phyloP scores from a whole-genome alignment of 1,140 invertebrate genomes.

The Littorina saxatilis region DNA sequence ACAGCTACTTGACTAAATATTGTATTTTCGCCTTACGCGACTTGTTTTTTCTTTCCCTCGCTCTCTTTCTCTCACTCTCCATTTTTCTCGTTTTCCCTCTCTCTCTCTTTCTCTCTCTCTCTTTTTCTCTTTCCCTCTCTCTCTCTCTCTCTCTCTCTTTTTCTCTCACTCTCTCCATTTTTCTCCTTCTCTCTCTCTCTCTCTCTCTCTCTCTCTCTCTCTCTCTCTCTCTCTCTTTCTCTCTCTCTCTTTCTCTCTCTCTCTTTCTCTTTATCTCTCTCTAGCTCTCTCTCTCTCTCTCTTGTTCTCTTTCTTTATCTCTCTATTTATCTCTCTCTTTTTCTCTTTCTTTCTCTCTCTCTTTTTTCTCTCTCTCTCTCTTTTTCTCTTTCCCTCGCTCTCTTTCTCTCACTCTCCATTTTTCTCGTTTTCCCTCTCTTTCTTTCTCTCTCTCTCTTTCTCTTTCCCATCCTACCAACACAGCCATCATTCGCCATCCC shows the following conservation, averaged over 20 bases:
- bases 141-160: neutral
- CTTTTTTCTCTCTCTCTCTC: neutral
- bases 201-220: neutral
- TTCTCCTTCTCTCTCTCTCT: neutral
- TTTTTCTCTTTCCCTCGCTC: neutral
- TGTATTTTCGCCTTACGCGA: neutral
- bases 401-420: neutral
- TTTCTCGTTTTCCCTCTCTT: neutral
- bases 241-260: constrained; percentile 9
- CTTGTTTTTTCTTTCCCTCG: neutral
- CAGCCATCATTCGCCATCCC: no score
- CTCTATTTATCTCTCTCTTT: neutral
- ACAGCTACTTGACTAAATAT: no score
- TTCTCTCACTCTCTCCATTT: neutral
- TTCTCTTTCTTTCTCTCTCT: neutral
- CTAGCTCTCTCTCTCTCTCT: constrained; percentile 6
- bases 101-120: constrained; percentile 12
- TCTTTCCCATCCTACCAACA: neutral
- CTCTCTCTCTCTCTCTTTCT: neutral
- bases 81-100: neutral
- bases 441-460: neutral
- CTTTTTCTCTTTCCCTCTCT: constrained; percentile 5
- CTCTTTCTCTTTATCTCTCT: constrained; percentile 4
- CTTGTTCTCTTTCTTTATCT: neutral
- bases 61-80: constrained; percentile 30